Percentiles rank a stretch among this genome's conserved stretches.
phyloP scores from a whole-genome alignment of 2,797 vertebrate species.

The Sarcophilus harrisii region DNA sequence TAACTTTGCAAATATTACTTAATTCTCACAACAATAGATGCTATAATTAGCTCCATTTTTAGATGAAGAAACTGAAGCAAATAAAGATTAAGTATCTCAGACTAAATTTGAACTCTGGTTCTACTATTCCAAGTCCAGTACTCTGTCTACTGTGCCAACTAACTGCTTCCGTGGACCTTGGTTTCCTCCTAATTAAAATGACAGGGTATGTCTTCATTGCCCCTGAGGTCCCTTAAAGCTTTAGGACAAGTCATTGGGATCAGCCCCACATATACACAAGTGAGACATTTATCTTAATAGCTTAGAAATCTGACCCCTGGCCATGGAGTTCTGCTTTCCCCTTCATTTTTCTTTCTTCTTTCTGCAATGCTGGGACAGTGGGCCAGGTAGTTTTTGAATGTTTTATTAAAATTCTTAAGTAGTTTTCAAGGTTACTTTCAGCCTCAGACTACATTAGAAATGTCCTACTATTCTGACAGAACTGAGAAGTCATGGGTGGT shows the following conservation, averaged over 20 bases:
- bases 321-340: not conserved
- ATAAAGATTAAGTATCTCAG: not conserved
- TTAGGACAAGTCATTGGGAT: not conserved
- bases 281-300: not conserved
- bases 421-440: not conserved
- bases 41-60: not conserved
- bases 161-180: not conserved
- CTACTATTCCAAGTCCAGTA: not conserved
- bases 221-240: not conserved
- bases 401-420: not conserved
- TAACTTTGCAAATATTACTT: not conserved
- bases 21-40: not conserved
- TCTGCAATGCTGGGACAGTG: not conserved
- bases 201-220: not conserved
- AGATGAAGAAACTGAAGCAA: slow-evolving; percentile 25
- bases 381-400: not conserved
- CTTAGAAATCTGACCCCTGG: not conserved
- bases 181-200: not conserved
- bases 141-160: not conserved
- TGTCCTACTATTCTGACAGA: not conserved
- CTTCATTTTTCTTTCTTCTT: not conserved
- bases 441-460: not conserved
- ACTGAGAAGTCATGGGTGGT: not conserved
- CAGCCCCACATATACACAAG: not conserved
- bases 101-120: not conserved